Evolutionary conservation across 2,888 invertebrate species (phyloP), one percentile per base, ranked within the genome.

Genomic region (Cyclophora punctaria): DNA sequence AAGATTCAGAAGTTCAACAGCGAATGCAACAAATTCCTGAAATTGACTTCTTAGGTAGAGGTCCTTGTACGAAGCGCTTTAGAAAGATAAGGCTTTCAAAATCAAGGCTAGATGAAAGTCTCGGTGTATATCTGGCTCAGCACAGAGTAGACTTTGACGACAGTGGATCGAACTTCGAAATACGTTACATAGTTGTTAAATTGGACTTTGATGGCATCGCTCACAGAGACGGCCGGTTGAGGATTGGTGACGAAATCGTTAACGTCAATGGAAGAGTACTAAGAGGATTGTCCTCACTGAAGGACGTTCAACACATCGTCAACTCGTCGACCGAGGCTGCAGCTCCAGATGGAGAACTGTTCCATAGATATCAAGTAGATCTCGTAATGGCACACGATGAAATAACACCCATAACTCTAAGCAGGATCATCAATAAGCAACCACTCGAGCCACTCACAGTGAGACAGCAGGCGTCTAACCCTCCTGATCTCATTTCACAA

Each of bases 161-260:
- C 48, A 84, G 78, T 46, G 85, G 84, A 50, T 86, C 85, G 56
- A 90, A 90, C 65, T 90, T 83, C 62, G 92, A 92, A 78, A 90
- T 90, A 58, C 84, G 92, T 35, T 91, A 92, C 62, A 89, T 92
- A 53, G 90, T 92, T 52, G 90, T 92, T 33, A 91, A 91, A 68
- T 82, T 93, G 47, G 92, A 92, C 60, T 84, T 89, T 45, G 91
- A 90, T 57, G 92, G 93, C 47, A 90, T 92, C 75, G 93, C 93
- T 34, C 91, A 91, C 58, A 94, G 95, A 80, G 95, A 96, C 75
- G 95, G 95, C 33, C 91, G 95, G 64, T 89, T 98, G 55, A 90
- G 92, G 66, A 90, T 95, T 52, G 96, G 96, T 7, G 97, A 97
- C 80, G 96, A 97, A 89, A 94, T 97, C 58, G 93, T 97, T 6